Percentiles rank a stretch among this genome's conserved stretches.
These are phyloP conservation scores for rabbit (Oryctolagus cuniculus) DNA, from an alignment of 2,113 vertebrate species.

Conservation along the genomic window DNA sequence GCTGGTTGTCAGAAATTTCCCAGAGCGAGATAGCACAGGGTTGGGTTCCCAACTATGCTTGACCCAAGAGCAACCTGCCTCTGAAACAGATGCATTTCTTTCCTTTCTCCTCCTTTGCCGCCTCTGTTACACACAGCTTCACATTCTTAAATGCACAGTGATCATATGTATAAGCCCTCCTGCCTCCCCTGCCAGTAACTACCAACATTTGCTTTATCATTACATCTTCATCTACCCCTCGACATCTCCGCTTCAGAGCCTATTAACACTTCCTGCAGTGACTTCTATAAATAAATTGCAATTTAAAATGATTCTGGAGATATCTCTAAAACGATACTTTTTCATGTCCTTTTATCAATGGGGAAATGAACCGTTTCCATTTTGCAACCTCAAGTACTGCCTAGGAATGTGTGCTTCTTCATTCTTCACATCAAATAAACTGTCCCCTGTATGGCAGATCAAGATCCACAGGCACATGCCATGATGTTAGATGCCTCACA, in stretches of 20 bases:
- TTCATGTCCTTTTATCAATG: conserved; percentile 12
- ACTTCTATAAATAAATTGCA: conserved; percentile 41
- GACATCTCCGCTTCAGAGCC: background rate
- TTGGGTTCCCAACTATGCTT: background rate
- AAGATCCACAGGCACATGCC: conserved; percentile 46
- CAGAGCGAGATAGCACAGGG: background rate
- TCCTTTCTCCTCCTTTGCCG: background rate
- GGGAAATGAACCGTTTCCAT: conserved; percentile 61
- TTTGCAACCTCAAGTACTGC: conserved; percentile 41
- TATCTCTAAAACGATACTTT: conserved; percentile 57
- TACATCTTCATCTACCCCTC: background rate
- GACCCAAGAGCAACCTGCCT: background rate
- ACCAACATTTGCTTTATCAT: background rate
- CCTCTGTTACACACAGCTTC: background rate
- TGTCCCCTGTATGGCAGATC: conserved; percentile 15
- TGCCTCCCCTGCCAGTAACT: background rate
- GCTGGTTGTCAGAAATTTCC: background rate
- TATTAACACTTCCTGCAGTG: conserved; percentile 24
- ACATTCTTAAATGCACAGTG: background rate
- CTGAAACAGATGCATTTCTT: background rate
- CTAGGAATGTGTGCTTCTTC: conserved; percentile 19
- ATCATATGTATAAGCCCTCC: fast-evolving
- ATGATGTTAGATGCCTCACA: conserved; percentile 69
- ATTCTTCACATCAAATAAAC: conserved; percentile 63
- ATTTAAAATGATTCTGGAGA: conserved; percentile 41